Evolutionary conservation across 2,888 invertebrate genomes (phyloP).

Genomic region (Meandrusa payeni): DNA sequence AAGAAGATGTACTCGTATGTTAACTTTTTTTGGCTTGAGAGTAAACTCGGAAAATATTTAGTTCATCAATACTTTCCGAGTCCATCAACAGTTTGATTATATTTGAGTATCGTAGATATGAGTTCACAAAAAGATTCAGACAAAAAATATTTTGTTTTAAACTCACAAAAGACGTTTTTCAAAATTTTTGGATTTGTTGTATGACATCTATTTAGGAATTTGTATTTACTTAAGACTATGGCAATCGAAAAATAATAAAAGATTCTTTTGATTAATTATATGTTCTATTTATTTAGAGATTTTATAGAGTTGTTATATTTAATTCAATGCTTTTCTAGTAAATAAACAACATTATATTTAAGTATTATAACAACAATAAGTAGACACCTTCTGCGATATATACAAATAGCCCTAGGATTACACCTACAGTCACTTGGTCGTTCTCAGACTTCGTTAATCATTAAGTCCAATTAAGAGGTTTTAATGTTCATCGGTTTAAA

Average conservation of each 20-base stretch:
- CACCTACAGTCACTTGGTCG: constrained; percentile 76
- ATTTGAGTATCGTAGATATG: no score
- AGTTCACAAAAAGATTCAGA: no score
- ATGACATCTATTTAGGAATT: no score
- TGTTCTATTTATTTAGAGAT: constrained; percentile 68
- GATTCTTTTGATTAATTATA: constrained; percentile 41
- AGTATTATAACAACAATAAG: constrained; percentile 57
- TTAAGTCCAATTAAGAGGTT: constrained; percentile 38
- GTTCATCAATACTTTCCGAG: no score
- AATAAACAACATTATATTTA: constrained; percentile 70
- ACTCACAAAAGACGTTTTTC: no score
- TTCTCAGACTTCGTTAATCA: constrained; percentile 73
- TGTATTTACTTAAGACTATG: no score
- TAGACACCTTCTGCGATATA: constrained; percentile 60
- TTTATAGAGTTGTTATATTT: constrained; percentile 56
- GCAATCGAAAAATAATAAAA: constrained; percentile 40
- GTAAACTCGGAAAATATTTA: no score
- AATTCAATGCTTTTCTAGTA: constrained; percentile 56
- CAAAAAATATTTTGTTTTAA: no score
- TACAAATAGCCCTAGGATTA: constrained; percentile 61
- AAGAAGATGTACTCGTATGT: no score
- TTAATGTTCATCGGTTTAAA: constrained; percentile 48
- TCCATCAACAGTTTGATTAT: no score
- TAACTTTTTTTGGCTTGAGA: no score
- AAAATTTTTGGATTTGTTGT: no score